Percentiles rank a stretch among this genome's conserved stretches.
phyloP scores from a whole-genome alignment of 1,140 invertebrate genomes.

The Cardiocondyla obscurior region DNA sequence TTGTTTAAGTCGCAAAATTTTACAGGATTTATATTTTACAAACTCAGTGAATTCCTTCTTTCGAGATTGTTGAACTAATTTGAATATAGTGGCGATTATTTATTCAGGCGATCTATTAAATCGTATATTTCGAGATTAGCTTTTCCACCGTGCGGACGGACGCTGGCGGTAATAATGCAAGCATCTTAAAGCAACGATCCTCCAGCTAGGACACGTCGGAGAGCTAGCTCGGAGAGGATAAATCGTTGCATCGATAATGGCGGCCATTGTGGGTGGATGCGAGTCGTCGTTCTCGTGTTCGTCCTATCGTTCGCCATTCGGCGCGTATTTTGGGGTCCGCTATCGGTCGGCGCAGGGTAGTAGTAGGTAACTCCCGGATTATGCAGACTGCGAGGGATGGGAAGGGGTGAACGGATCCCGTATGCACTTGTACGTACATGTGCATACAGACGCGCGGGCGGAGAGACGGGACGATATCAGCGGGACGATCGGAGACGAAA shows the following conservation, averaged over 20 bases:
- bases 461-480: constrained; percentile 15
- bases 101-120: background rate
- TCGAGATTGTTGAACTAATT: background rate
- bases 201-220: background rate
- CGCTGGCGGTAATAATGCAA: constrained; percentile 27
- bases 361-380: constrained; percentile 78
- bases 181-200: constrained; percentile 43
- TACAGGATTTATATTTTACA: too few species aligned
- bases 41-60: too few species aligned
- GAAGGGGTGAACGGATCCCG: constrained; percentile 31
- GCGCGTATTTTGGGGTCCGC: constrained; percentile 68
- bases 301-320: constrained; percentile 52
- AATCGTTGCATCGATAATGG: constrained; percentile 79
- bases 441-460: background rate
- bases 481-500: background rate
- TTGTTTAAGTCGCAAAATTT: too few species aligned
- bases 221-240: constrained; percentile 58
- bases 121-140: background rate
- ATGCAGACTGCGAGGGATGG: constrained; percentile 72
- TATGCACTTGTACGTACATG: constrained; percentile 42
- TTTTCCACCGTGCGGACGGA: background rate
- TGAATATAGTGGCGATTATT: background rate
- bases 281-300: constrained; percentile 56
- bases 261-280: constrained; percentile 73
- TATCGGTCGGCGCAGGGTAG: constrained; percentile 72